Conservation (phyloP, 1,140 invertebrate genomes). For the Hyles euphorbiae region DNA sequence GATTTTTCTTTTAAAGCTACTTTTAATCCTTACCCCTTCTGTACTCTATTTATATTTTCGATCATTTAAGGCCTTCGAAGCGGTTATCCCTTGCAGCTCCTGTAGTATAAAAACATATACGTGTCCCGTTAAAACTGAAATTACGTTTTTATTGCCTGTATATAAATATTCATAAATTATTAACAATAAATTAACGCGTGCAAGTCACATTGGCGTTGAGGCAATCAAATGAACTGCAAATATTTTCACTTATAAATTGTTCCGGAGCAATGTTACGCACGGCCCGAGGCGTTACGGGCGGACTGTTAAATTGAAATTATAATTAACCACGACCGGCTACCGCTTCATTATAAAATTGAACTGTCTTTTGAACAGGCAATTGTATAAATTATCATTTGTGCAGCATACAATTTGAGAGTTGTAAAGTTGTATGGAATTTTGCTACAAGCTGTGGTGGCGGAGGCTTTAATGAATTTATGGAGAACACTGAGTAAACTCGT, state of each 20-base stretch:
- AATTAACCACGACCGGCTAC: slow-evolving; percentile 50
- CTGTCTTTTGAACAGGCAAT: slow-evolving; percentile 46
- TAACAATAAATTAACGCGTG: too few species aligned
- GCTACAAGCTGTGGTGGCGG: not conserved
- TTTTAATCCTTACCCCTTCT: too few species aligned
- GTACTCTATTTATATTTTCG: too few species aligned
- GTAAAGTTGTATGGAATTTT: slow-evolving; percentile 20
- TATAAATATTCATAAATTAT: too few species aligned
- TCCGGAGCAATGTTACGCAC: slow-evolving; percentile 14
- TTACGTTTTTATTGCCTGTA: too few species aligned
- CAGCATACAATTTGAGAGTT: slow-evolving; percentile 10
- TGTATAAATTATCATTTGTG: slow-evolving; percentile 36
- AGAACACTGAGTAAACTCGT: too few species aligned
- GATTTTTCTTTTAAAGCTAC: too few species aligned
- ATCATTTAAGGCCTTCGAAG: too few species aligned
- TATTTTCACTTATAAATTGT: slow-evolving; percentile 31
- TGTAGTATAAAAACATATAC: too few species aligned
- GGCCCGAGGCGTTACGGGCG: slow-evolving; percentile 31
- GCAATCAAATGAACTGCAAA: slow-evolving; percentile 19
- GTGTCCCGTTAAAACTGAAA: too few species aligned
- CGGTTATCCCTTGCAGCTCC: too few species aligned
- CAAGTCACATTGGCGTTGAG: not conserved
- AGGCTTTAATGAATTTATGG: too few species aligned
- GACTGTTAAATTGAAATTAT: slow-evolving; percentile 59
- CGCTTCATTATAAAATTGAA: slow-evolving; percentile 52